Evolutionary conservation across 2,888 invertebrate genomes (phyloP).

Genomic region (Galerucella calmariensis): DNA sequence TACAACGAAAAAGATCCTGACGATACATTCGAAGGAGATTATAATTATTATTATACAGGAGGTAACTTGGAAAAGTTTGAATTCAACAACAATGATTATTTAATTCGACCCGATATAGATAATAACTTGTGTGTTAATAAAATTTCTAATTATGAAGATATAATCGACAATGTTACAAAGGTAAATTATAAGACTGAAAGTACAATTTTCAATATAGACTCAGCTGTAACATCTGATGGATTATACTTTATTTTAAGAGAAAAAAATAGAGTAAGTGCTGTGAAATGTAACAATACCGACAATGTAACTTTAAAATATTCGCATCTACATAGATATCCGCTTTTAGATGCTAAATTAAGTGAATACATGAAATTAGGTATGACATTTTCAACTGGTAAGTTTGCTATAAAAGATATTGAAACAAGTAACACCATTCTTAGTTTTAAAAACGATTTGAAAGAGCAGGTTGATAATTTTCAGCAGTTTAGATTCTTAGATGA

Average conservation of each 20-base stretch:
- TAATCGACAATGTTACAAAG: slow-evolving; percentile 16
- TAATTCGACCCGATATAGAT: slow-evolving; percentile 44
- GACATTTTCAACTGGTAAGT: slow-evolving; percentile 34
- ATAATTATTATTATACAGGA: slow-evolving; percentile 48
- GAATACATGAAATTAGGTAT: slow-evolving; percentile 40
- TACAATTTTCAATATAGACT: slow-evolving; percentile 40
- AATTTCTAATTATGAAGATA: slow-evolving; percentile 16
- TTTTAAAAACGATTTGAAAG: slow-evolving; percentile 25
- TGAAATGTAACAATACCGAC: slow-evolving; percentile 28
- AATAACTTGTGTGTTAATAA: slow-evolving; percentile 41
- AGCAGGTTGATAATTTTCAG: slow-evolving; percentile 40
- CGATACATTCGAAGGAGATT: slow-evolving; percentile 42
- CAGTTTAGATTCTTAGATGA: slow-evolving; percentile 46
- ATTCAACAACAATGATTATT: slow-evolving; percentile 39
- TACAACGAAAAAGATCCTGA: slow-evolving; percentile 45
- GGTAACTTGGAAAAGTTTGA: slow-evolving; percentile 46
- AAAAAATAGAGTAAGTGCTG: slow-evolving; percentile 38
- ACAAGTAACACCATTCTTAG: slow-evolving; percentile 33
- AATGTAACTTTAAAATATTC: slow-evolving; percentile 24
- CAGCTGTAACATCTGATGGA: slow-evolving; percentile 28
- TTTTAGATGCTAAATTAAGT: slow-evolving; percentile 49
- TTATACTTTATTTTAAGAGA: slow-evolving; percentile 41
- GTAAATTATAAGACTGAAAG: slow-evolving; percentile 24
- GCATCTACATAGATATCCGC: slow-evolving; percentile 24
- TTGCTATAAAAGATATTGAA: slow-evolving; percentile 44